A percentile compares a stretch with the other conserved stretches of the same genome.
These are phyloP conservation scores for Thrips palmi DNA, from an alignment of 1,140 invertebrate species.

Conservation along the genomic window DNA sequence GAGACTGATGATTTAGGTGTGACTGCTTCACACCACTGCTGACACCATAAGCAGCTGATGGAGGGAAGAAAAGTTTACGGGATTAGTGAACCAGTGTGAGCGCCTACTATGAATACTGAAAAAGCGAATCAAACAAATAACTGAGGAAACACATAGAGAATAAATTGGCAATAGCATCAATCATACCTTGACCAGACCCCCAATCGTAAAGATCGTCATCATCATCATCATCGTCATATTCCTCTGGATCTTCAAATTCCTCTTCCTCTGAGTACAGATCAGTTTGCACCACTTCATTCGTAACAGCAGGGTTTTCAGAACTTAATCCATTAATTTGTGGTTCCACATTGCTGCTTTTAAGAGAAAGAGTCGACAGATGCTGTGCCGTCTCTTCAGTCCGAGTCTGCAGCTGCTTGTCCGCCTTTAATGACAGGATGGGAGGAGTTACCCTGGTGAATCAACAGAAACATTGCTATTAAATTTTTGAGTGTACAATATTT, in stretches of 20 bases:
- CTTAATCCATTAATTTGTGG: no score
- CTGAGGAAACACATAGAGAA: background rate
- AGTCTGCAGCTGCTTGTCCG: no score
- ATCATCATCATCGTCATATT: slow-evolving; percentile 7
- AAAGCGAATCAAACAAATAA: background rate
- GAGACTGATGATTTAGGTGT: slow-evolving; percentile 11
- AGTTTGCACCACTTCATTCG: no score
- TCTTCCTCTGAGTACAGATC: background rate
- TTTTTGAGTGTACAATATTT: no score
- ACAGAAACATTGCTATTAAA: no score
- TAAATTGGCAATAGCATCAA: slow-evolving; percentile 2
- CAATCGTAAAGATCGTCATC: slow-evolving; percentile 1
- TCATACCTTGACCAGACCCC: background rate
- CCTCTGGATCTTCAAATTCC: background rate
- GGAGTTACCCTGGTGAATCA: no score
- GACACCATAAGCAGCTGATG: background rate
- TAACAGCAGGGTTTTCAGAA: no score
- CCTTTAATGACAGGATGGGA: no score
- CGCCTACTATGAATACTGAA: background rate
- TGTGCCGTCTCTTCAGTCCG: no score
- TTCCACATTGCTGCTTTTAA: no score
- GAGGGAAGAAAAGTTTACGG: background rate
- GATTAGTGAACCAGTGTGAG: background rate
- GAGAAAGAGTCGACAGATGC: no score
- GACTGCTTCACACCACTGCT: background rate